These are phyloP conservation scores for Acronicta aceris DNA, from an alignment of 2,888 invertebrate species.

Conservation along the genomic window DNA sequence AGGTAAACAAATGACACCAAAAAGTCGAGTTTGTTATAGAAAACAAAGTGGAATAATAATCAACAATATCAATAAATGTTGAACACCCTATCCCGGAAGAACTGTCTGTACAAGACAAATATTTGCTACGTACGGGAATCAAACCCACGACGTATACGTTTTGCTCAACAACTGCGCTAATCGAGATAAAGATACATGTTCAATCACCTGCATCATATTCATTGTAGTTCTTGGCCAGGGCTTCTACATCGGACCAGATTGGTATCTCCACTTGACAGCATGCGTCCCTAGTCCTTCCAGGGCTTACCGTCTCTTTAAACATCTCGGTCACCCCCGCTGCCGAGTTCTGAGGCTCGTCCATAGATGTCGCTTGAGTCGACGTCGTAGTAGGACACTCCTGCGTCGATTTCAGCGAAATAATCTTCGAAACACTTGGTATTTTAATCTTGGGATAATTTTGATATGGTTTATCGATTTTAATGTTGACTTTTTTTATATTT, in stretches of 20 bases:
- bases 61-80: no score
- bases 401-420: constrained; percentile 76
- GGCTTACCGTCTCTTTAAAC: constrained; percentile 41
- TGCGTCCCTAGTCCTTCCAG: constrained; percentile 61
- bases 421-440: constrained; percentile 81
- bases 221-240: constrained; percentile 85
- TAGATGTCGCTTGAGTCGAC: constrained; percentile 77
- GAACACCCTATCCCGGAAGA: no score
- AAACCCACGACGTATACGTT: no score
- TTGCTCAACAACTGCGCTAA: no score
- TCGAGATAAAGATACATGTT: no score
- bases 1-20: no score
- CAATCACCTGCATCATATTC: constrained; percentile 86
- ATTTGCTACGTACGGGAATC: no score
- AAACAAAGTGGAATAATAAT: no score
- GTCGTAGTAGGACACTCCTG: constrained; percentile 61
- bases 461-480: constrained; percentile 57
- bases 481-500: constrained; percentile 57
- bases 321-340: constrained; percentile 72
- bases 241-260: constrained; percentile 86
- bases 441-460: constrained; percentile 72
- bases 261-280: constrained; percentile 67
- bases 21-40: no score
- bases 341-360: constrained; percentile 81
- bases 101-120: no score